Base-by-base conservation (phyloP, 92 coral and sea anemone species). In the Zoanthus sansibaricus region DNA sequence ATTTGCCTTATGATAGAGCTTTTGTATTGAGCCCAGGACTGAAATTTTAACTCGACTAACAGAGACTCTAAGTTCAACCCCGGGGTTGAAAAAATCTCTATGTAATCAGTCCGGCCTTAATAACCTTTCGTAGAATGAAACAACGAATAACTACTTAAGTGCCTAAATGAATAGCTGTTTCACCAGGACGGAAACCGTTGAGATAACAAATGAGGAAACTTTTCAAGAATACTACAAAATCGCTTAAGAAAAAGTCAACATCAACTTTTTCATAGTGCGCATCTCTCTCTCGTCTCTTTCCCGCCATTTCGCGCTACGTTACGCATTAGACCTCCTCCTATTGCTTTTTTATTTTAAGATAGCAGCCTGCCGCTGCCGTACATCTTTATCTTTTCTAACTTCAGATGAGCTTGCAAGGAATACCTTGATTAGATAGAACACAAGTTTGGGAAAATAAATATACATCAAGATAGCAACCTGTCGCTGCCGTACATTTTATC, bases 101-200 rank as follows among this genome's bases (percentile, higher is more conserved):
- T 56, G 25, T 25, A 25, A 25, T 25, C 25, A 0, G 25, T 25
- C 25, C 25, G 25, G 25, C 25, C 25, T 25, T 25, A 25, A 25
- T 25, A 25, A 25, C 25, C 25, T 25, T 25, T 25, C 25, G 14
- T 4, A 10, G 5, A 58, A 2, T 14, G n/a, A 5, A 14, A 58
- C n/a, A 58, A 58, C n/a, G n/a, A 58, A 58, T 51, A 16, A 75
- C 79, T 8, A 75, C 21, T 75, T 37, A 4, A 37, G 79, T 79
- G 12, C 20, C 44, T 47, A 52, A 61, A 44, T 79, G 59, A 42
- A 79, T 66, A 15, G 47, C 11, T 13, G 74, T 12, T 30, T 67
- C 6, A 1, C 8, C 72, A 20, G 1, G 9, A 4, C 6, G 12
- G 72, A 67, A 20, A 20, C n/a, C 37, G 33, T 4, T 66, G 31